Evolutionary conservation across 2,797 vertebrate genomes (phyloP).

Genomic region (Rachycentron canadum): DNA sequence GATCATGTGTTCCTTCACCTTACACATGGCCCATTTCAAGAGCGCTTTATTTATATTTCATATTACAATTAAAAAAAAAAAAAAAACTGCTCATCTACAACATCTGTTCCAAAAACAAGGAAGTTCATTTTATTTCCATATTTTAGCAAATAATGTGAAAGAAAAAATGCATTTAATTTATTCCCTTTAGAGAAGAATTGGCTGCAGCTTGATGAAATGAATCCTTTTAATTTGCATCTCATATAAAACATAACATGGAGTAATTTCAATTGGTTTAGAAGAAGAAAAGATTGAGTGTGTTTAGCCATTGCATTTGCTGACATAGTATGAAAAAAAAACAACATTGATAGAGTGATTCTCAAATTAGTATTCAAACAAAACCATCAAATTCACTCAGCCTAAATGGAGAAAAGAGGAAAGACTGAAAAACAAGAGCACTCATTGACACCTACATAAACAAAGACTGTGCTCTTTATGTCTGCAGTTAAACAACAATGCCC

Average conservation of each 20-base stretch:
- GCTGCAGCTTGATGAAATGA: conserved; percentile 76
- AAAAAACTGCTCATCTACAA: conserved; percentile 14
- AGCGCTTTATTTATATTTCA: no score
- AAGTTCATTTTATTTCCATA: conserved; percentile 61
- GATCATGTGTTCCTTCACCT: background rate
- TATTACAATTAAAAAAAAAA: conserved; percentile 37
- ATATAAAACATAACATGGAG: conserved; percentile 74
- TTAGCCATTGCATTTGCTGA: conserved; percentile 56
- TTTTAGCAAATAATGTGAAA: conserved; percentile 57
- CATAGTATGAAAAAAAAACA: conserved; percentile 46
- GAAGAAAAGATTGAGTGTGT: conserved; percentile 67
- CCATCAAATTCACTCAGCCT: conserved; percentile 60
- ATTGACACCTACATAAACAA: conserved; percentile 75
- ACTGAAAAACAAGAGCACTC: conserved; percentile 62
- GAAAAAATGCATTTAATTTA: conserved; percentile 47
- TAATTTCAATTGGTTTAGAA: conserved; percentile 66
- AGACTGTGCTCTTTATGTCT: conserved; percentile 55
- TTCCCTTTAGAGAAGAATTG: conserved; percentile 61
- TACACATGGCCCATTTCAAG: background rate
- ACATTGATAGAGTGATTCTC: conserved; percentile 64
- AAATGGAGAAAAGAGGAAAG: conserved; percentile 46
- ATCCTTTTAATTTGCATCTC: conserved; percentile 80
- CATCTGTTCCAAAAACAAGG: conserved; percentile 21
- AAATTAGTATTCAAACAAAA: conserved; percentile 73
- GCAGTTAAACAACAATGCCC: conserved; percentile 88